Evolutionary conservation across 2,888 invertebrate species (phyloP).

Genomic region (Dynastes grantii): DNA sequence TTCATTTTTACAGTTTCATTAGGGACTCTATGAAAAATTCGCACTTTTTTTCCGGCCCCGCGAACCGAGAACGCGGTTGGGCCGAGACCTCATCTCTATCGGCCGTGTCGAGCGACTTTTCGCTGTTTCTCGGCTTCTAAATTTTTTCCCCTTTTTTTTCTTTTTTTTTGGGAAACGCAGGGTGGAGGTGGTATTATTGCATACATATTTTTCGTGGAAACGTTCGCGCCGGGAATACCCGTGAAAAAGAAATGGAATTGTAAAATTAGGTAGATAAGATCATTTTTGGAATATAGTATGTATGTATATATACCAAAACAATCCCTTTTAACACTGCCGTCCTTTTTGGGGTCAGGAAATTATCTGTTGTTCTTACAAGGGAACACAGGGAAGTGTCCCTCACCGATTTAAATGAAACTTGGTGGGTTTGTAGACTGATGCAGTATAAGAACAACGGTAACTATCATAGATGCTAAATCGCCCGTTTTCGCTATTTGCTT

Average conservation of each 20-base stretch:
- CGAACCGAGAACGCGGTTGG: not conserved
- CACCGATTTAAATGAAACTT: too few species aligned
- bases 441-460: too few species aligned
- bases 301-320: too few species aligned
- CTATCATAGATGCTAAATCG: too few species aligned
- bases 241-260: not conserved
- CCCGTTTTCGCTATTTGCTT: too few species aligned
- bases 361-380: too few species aligned
- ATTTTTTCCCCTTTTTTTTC: not conserved
- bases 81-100: not conserved
- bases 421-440: too few species aligned
- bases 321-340: too few species aligned
- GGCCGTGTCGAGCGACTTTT: not conserved
- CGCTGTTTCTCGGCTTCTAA: not conserved
- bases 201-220: not conserved
- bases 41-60: slow-evolving; percentile 66
- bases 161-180: not conserved
- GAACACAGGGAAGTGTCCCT: too few species aligned
- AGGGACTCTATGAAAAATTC: slow-evolving; percentile 74
- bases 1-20: slow-evolving; percentile 74
- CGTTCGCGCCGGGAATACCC: not conserved
- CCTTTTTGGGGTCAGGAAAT: too few species aligned
- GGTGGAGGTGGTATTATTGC: not conserved
- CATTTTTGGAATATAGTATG: too few species aligned
- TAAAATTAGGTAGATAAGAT: not conserved